Evolutionary conservation across 1,140 invertebrate genomes (phyloP).

Genomic region (Drosophila nannoptera): DNA sequence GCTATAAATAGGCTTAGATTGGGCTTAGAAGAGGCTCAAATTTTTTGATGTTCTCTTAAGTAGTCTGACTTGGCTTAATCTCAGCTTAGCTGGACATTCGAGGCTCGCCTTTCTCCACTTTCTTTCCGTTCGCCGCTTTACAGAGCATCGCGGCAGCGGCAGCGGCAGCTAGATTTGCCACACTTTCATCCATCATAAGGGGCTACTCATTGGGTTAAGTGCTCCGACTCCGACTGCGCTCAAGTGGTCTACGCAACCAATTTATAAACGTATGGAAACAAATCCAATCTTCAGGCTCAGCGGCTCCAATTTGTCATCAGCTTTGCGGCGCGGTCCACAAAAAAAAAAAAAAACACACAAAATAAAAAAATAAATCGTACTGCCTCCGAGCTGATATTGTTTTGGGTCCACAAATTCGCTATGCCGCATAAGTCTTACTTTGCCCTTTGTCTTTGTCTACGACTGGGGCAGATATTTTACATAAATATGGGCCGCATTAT

Average conservation of each 20-base stretch:
- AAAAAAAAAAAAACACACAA: no score
- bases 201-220: slow-evolving; percentile 52
- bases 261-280: slow-evolving; percentile 45
- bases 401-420: slow-evolving; percentile 49
- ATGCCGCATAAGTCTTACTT: slow-evolving; percentile 63
- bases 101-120: slow-evolving; percentile 6
- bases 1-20: not conserved
- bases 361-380: slow-evolving; percentile 64
- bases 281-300: slow-evolving; percentile 31
- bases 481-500: slow-evolving; percentile 55
- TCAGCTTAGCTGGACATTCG: no score
- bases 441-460: slow-evolving; percentile 6
- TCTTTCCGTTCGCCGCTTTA: slow-evolving; percentile 4
- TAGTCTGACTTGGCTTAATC: no score
- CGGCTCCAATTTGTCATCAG: slow-evolving; percentile 68
- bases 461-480: slow-evolving; percentile 51
- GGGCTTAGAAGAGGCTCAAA: not conserved
- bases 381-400: slow-evolving; percentile 19
- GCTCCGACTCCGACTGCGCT: slow-evolving; percentile 38
- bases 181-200: slow-evolving; percentile 39
- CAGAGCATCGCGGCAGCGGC: not conserved
- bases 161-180: slow-evolving; percentile 16
- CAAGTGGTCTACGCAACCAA: slow-evolving; percentile 70
- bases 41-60: no score
- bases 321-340: slow-evolving; percentile 50